Conservation (phyloP, 2,797 vertebrate species). For the Ambastaia sidthimunki region DNA sequence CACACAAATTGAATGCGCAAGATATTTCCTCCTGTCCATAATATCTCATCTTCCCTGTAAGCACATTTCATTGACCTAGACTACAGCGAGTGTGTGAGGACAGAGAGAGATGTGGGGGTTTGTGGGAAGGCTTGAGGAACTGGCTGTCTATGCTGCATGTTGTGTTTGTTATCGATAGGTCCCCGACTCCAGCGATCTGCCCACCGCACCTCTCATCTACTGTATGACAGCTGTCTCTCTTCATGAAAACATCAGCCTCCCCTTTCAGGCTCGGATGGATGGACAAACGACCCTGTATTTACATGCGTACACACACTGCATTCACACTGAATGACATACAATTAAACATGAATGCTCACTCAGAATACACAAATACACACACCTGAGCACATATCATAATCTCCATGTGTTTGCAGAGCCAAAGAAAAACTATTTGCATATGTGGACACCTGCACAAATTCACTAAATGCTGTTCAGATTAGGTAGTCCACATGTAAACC, state of each 20-base stretch:
- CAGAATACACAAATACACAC: conserved; percentile 16
- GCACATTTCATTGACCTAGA: conserved; percentile 22
- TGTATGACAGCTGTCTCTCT: conserved; percentile 15
- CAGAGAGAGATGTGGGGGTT: conserved; percentile 17
- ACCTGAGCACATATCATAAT: conserved; percentile 21
- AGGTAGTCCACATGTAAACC: not conserved
- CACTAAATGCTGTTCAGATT: not conserved
- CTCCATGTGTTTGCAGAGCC: conserved; percentile 10
- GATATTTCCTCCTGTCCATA: conserved; percentile 6
- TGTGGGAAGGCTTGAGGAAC: conserved; percentile 39
- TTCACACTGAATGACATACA: not conserved
- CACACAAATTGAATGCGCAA: not conserved
- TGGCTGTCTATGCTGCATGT: conserved; percentile 21
- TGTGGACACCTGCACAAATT: conserved; percentile 11
- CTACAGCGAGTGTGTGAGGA: conserved; percentile 14
- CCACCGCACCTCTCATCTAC: not conserved
- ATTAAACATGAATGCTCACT: conserved; percentile 12
- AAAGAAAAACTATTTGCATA: not conserved
- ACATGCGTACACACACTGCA: not conserved
- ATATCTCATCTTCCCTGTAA: conserved; percentile 26
- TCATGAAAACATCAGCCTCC: not conserved
- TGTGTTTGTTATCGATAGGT: conserved; percentile 44
- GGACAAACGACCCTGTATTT: not conserved
- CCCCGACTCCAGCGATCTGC: conserved; percentile 16
- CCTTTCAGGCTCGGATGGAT: not conserved